Evolutionary conservation across 2,888 invertebrate genomes (phyloP).

Genomic region (Amaurobius ferox): DNA sequence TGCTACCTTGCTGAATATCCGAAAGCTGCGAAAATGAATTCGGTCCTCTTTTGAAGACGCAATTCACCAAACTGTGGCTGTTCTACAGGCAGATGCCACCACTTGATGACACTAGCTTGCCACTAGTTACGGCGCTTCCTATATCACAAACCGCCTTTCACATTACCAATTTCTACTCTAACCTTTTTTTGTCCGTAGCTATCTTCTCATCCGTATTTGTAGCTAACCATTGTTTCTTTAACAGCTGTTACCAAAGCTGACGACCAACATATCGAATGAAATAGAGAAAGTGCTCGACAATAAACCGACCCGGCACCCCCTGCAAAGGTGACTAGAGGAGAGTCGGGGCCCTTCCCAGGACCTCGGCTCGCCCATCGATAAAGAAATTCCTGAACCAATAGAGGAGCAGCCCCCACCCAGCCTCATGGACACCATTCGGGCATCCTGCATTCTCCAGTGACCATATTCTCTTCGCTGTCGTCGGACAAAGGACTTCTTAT

Average conservation of each 20-base stretch:
- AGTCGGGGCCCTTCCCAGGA: conserved; percentile 59
- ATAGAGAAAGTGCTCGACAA: conserved; percentile 94
- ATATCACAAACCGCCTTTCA: too few relatives aligned
- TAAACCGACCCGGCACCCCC: conserved; percentile 83
- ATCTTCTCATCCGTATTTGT: too few relatives aligned
- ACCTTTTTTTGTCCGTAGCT: too few relatives aligned
- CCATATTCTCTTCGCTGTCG: not conserved
- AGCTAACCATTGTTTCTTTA: conserved; percentile 43
- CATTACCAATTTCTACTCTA: too few relatives aligned
- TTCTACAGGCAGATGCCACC: too few relatives aligned
- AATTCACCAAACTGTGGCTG: too few relatives aligned
- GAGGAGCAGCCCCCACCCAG: conserved; percentile 31
- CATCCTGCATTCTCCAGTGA: conserved; percentile 60
- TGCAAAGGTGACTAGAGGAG: conserved; percentile 71
- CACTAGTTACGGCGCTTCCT: too few relatives aligned
- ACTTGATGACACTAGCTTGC: too few relatives aligned
- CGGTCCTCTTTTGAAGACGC: too few relatives aligned
- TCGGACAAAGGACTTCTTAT: not conserved
- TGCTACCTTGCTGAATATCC: too few relatives aligned
- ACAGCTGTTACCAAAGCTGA: conserved; percentile 93
- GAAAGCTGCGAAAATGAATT: too few relatives aligned
- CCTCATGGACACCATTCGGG: conserved; percentile 39
- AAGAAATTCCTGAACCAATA: not conserved
- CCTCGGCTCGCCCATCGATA: conserved; percentile 60
- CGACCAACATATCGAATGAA: conserved; percentile 90